Base-by-base conservation (phyloP, 2,888 invertebrate genomes). In the Venusia cambrica region DNA sequence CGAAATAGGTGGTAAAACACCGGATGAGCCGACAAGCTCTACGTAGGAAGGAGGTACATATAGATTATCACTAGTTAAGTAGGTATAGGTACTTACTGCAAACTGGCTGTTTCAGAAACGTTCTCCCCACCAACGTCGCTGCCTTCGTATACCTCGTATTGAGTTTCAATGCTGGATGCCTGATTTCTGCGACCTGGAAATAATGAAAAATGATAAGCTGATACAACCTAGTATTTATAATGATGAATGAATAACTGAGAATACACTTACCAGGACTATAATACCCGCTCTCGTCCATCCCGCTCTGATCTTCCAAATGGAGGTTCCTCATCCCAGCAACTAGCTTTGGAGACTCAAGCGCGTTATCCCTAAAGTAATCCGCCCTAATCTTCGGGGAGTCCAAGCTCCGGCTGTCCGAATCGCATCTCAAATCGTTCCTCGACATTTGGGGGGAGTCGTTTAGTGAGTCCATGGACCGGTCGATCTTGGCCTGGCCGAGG, bases 231-330 rank as follows among this genome's bases (percentile, higher is more conserved):
- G 4, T n/a, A 11, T 4, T 5, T 12, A 12, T 12, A 2, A 11
- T 3, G 6, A 6, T 4, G 6, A 14, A 8, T 14, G n/a, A 7
- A 2, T 3, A 6, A 8, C 18, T 7, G 8, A 35, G 20, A 11
- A 5, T 22, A 18, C 10, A 36, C 59, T 58, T 28, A 80, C 84
- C 85, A 45, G 87, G 87, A 54, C 87, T 87, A 24, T 87, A 87
- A 48, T 87, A 87, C 10, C 87, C 87, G 43, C 87, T 87, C 48
- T 87, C 87, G 44, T 87, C 87, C 87, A 87, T 87, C 56, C 85
- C 85, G 41, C 78, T 84, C 22, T 70, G 74, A 18, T 87, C 87
- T 50, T 87, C 87, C 51, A 87, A 53, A 54, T 84, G 85, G 21
- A 87, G 32, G 27, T 81, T 83, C 54, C 84, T 73, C 34, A 87